phyloP scores from a whole-genome alignment of 2,113 vertebrate species.

The Mastomys natalensis region DNA sequence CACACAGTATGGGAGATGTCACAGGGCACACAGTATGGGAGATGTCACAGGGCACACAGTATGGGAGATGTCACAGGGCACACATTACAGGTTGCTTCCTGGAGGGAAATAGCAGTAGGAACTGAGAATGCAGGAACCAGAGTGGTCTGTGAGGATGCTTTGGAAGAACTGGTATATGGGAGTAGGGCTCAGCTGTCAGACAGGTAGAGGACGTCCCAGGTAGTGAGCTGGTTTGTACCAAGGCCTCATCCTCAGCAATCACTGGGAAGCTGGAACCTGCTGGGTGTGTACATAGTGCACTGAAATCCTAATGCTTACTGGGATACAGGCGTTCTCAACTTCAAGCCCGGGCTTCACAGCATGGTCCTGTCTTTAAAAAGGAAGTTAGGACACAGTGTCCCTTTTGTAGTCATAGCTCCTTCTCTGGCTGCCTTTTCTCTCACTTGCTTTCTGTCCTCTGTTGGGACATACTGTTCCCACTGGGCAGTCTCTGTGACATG shows the following conservation, averaged over 20 bases:
- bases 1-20: neutral
- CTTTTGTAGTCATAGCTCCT: neutral
- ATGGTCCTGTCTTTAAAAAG: neutral
- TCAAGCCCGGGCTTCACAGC: neutral
- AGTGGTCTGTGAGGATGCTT: neutral
- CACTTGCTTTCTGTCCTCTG: neutral
- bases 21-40: neutral
- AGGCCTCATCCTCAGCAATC: neutral
- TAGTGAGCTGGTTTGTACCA: neutral
- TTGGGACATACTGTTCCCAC: neutral
- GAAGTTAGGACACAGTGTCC: neutral
- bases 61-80: neutral
- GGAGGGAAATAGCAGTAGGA: neutral
- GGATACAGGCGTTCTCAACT: neutral
- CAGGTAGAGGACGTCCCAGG: neutral
- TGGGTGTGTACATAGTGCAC: neutral
- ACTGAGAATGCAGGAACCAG: neutral
- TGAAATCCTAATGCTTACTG: neutral
- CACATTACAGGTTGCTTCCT: neutral
- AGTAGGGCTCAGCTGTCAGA: neutral
- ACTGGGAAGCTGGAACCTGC: neutral
- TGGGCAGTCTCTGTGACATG: neutral
- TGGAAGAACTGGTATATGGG: neutral
- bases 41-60: neutral
- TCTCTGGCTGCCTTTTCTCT: neutral